Evolutionary conservation across 2,888 invertebrate species (phyloP), one percentile per base, ranked within the genome.

Genomic region (Fabriciana adippe): DNA sequence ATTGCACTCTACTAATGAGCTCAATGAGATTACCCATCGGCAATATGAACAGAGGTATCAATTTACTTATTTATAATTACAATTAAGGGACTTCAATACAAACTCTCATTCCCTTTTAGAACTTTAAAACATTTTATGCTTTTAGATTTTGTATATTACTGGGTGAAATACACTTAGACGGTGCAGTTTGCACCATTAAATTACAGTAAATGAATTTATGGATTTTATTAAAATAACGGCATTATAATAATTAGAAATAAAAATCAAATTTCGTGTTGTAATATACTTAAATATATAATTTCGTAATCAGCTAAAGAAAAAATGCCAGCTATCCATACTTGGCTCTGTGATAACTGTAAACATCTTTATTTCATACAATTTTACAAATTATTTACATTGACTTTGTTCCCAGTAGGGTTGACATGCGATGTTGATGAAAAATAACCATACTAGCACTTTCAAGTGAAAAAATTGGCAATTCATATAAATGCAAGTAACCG

Each of bases 361-460:
- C 61, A 66, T 63, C 61, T 66, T 41, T 1, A 55, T 66, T 62
- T 66, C 53, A 59, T 69, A 66, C 26, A 66, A 61, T 50, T 55
- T 57, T 63, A 64, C 64, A 59, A 59, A 65, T 68, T 63, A 70
- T 70, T 66, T 70, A 70, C 68, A 70, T 59, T 41, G 14, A 21
- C 16, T 54, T 47, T 53, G 16, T 53, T 60, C 41, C 15, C 26
- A 35, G 16, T 61, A 15, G 56, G 56, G 64, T 57, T 64, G 31
- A 61, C 54, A 55, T 54, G n/a, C 54, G 41, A 35, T 45, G n/a
- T 15, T 45, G 5, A 8, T 47, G n/a, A 31, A 54, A 21, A n/a
- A n/a, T 14, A 51, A 55, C 55, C 60, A 55, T 47, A 59, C 50
- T 60, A 55, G 64, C 55, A 13, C 16, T 21, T 50, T 41, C 35